Evolutionary conservation across 1,140 invertebrate species (phyloP).

Genomic region (Aleiodes sp.): DNA sequence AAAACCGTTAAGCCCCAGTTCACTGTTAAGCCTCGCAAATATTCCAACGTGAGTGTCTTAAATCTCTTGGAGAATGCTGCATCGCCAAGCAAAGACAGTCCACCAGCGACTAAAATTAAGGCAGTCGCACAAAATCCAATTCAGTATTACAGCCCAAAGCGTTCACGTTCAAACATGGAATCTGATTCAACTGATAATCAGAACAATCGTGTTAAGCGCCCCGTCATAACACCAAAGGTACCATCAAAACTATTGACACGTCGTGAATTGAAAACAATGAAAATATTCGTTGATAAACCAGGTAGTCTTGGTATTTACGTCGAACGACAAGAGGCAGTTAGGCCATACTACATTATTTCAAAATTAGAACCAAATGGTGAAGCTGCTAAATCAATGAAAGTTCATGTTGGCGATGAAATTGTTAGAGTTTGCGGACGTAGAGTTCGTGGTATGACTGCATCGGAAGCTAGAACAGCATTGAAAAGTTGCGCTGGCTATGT

Average conservation of each 20-base stretch:
- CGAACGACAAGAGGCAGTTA: constrained; percentile 51
- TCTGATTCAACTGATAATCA: constrained; percentile 8
- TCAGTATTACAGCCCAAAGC: constrained; percentile 52
- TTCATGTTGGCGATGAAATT: constrained; percentile 73
- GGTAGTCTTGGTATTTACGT: constrained; percentile 52
- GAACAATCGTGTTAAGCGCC: constrained; percentile 44
- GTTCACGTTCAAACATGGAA: constrained; percentile 49
- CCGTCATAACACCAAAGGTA: not conserved
- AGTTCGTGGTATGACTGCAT: constrained; percentile 70
- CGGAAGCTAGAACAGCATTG: constrained; percentile 71
- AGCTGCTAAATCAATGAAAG: constrained; percentile 51
- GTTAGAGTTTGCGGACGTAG: constrained; percentile 74
- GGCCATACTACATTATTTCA: constrained; percentile 56
- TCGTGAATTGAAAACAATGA: constrained; percentile 54
- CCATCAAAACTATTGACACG: constrained; percentile 40
- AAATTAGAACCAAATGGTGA: constrained; percentile 51
- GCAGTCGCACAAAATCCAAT: constrained; percentile 11
- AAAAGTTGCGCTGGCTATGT: constrained; percentile 56
- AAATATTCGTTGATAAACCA: constrained; percentile 42
- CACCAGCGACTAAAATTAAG: constrained; percentile 47
- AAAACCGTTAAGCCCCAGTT: constrained; percentile 1
- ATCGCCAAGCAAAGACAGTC: constrained; percentile 60
- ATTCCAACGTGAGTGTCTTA: constrained; percentile 31
- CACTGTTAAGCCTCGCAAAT: constrained; percentile 15
- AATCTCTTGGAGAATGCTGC: constrained; percentile 54